Base-by-base conservation (phyloP, 37 sponge, comb jelly and placozoan species). In the Agelas oroides region DNA sequence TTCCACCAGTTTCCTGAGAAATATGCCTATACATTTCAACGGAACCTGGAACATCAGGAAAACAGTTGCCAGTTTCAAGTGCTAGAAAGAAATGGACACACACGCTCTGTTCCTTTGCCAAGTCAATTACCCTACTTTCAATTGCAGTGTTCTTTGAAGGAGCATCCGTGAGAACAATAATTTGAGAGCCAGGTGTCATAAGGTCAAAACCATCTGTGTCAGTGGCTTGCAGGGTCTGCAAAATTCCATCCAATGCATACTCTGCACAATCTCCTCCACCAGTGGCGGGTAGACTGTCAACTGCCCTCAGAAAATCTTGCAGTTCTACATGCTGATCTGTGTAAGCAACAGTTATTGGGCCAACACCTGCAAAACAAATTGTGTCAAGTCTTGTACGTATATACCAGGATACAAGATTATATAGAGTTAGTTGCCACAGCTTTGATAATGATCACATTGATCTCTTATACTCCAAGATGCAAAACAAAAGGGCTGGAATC, bases 231-330 rank as follows among this genome's bases (percentile, higher is more conserved):
- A 87, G 38, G 30, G 80, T 87, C 38, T 87, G 75, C 56, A 76
- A 75, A 19, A 75, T 84, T 6, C 40, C 19, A 20, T 60, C 67
- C 38, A 41, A 46, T 14, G 21, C 35, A 53, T 72, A 79, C 31
- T 87, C 88, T 25, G 88, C 81, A 72, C 36, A 60, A 55, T 87
- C 88, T 23, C 88, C 88, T 33, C 88, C 88, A 13, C 75, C 81
- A 75, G 64, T 38, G 16, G 81, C 81, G 5, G 25, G 28, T 16
- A 87, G 41, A 14, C 69, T 33, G 21, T 73, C 2, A 36, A 80
- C 70, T 41, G 62, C 81, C 2, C 1, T 5, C 18, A 24, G 25
- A 11, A 87, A 68, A 17, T n/a, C 37, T 32, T 65, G 14, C 15
- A 87, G 57, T 28, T 80, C 88, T 1, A 24, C 53, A 1, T 66